Evolutionary conservation across 2,888 invertebrate species (phyloP).

Genomic region (Nezara viridula): DNA sequence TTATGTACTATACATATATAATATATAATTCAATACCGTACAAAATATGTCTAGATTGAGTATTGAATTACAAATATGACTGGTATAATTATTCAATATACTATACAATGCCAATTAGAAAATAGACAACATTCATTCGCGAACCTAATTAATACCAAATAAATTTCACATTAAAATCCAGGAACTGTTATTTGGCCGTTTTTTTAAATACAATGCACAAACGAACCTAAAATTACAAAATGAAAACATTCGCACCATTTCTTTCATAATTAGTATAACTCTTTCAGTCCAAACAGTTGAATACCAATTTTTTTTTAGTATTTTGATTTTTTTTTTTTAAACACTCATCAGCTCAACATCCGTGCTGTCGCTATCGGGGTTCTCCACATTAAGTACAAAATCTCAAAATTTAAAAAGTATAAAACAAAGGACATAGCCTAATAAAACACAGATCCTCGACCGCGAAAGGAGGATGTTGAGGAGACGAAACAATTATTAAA

Average conservation of each 20-base stretch:
- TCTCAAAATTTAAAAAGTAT: background rate
- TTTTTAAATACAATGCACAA: constrained; percentile 58
- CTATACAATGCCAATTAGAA: constrained; percentile 63
- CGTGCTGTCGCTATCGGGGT: background rate
- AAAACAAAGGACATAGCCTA: background rate
- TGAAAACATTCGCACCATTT: constrained; percentile 16
- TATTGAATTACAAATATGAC: constrained; percentile 65
- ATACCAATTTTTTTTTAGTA: constrained; percentile 32
- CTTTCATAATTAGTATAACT: constrained; percentile 20
- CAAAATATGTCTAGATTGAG: constrained; percentile 64
- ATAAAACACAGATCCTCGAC: background rate
- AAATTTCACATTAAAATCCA: constrained; percentile 57
- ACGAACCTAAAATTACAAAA: constrained; percentile 52
- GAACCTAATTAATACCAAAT: constrained; percentile 60
- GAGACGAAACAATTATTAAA: constrained; percentile 8
- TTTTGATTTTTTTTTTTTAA: background rate
- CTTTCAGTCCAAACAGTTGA: constrained; percentile 56
- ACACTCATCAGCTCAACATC: constrained; percentile 29
- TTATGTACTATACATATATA: constrained; percentile 63
- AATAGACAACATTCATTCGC: constrained; percentile 62
- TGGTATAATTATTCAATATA: constrained; percentile 61
- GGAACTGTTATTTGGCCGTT: constrained; percentile 62
- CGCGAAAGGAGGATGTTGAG: background rate
- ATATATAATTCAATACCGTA: constrained; percentile 64
- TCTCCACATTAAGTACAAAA: constrained; percentile 36